phyloP scores from a whole-genome alignment of 2,113 vertebrate species.

The Sceloporus undulatus region DNA sequence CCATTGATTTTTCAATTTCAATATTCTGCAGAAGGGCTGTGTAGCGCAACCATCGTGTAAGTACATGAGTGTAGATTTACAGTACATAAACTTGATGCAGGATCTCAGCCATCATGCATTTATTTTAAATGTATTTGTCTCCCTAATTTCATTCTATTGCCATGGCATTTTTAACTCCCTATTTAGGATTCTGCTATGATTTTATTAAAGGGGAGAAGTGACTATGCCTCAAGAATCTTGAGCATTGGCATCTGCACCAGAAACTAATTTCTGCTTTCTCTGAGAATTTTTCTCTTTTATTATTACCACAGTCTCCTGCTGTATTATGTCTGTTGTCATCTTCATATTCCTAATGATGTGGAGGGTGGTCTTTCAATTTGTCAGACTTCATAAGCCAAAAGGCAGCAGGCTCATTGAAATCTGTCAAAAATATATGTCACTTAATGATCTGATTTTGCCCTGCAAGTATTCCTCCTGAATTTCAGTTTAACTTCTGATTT shows the following conservation, averaged over 20 bases:
- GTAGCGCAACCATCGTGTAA: too few species aligned
- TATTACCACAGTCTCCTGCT: constrained; percentile 5
- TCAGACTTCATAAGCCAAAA: constrained; percentile 58
- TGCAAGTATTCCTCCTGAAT: constrained; percentile 11
- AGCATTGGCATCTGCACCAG: constrained; percentile 47
- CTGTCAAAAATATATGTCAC: constrained; percentile 41
- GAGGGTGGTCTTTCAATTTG: constrained; percentile 23
- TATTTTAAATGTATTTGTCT: constrained; percentile 30
- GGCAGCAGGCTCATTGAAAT: constrained; percentile 49
- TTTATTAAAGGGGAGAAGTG: constrained; percentile 59
- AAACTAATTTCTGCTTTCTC: constrained; percentile 62
- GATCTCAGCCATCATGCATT: background rate
- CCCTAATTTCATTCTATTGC: constrained; percentile 52
- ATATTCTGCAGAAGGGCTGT: too few species aligned
- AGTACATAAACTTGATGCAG: too few species aligned
- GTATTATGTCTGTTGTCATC: constrained; percentile 47
- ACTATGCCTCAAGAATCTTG: constrained; percentile 44
- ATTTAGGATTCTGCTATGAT: constrained; percentile 49
- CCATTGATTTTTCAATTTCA: too few species aligned
- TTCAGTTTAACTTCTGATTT: too few species aligned
- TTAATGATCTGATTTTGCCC: constrained; percentile 61
- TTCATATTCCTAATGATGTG: constrained; percentile 8
- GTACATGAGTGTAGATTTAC: too few species aligned
- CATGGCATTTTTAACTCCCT: constrained; percentile 56
- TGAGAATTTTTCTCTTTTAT: constrained; percentile 40